Conservation (phyloP, 2,888 invertebrate genomes). For the Drosophila ochracea region DNA sequence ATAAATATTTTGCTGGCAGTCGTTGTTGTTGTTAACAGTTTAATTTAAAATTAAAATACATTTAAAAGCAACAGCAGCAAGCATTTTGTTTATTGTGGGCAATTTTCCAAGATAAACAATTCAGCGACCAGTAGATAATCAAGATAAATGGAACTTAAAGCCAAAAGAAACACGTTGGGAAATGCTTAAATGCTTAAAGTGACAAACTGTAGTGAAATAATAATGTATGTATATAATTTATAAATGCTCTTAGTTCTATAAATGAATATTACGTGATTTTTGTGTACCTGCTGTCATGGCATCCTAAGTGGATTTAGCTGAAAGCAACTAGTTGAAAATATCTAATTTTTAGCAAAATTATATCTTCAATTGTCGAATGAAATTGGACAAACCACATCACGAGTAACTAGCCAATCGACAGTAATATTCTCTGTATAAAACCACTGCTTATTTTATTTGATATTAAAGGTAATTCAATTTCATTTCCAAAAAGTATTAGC, state of each 20-base stretch:
- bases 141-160: slow-evolving; percentile 54
- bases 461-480: not conserved
- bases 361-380: not conserved
- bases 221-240: not conserved
- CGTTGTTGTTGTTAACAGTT: slow-evolving; percentile 67
- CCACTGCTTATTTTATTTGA: not conserved
- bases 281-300: not conserved
- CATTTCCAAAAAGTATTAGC: not conserved
- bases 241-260: slow-evolving; percentile 1
- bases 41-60: slow-evolving; percentile 71
- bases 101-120: slow-evolving; percentile 70
- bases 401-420: not conserved
- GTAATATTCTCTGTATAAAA: not conserved
- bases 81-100: slow-evolving; percentile 48
- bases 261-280: slow-evolving; percentile 5
- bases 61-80: slow-evolving; percentile 45
- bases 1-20: slow-evolving; percentile 54
- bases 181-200: slow-evolving; percentile 19
- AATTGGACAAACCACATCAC: not conserved
- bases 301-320: not conserved
- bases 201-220: slow-evolving; percentile 34
- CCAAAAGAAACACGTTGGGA: slow-evolving; percentile 24
- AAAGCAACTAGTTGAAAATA: not conserved
- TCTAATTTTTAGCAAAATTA: not conserved
- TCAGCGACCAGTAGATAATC: slow-evolving; percentile 29